Conservation (phyloP, 2,888 invertebrate species). For the Lasioglossum pauxillum region DNA sequence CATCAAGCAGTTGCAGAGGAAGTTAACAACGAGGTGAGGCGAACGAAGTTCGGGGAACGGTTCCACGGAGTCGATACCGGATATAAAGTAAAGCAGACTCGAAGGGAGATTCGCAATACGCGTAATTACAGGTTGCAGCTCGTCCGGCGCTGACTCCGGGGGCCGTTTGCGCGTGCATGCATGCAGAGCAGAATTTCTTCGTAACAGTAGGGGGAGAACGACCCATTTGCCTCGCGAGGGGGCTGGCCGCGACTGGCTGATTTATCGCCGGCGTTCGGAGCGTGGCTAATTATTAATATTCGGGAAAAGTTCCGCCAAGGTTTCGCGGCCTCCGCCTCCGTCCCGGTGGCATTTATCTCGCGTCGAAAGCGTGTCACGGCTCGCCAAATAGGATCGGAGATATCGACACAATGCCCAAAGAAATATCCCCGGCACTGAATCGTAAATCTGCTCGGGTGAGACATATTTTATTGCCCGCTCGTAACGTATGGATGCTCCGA, state of each 20-base stretch:
- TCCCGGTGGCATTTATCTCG: neutral
- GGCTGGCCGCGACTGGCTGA: conserved; percentile 59
- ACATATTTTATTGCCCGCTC: conserved; percentile 69
- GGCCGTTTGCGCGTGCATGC: conserved; percentile 62
- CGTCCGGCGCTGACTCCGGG: conserved; percentile 55
- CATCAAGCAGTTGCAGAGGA: no score
- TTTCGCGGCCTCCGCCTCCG: neutral
- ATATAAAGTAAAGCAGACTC: conserved; percentile 58
- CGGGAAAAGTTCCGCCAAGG: conserved; percentile 31
- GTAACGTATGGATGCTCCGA: conserved; percentile 62
- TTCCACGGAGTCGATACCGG: conserved; percentile 50
- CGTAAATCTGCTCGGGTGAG: conserved; percentile 68
- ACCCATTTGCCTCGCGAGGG: conserved; percentile 55
- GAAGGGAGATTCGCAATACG: conserved; percentile 64
- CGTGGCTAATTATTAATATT: conserved; percentile 71
- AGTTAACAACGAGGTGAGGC: neutral
- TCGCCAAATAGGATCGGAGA: conserved; percentile 29
- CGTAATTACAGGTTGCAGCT: conserved; percentile 71
- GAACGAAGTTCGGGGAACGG: conserved; percentile 12
- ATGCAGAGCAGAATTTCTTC: conserved; percentile 59
- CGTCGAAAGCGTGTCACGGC: conserved; percentile 33
- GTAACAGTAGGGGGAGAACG: conserved; percentile 43
- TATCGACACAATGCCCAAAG: conserved; percentile 53
- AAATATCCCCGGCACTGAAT: conserved; percentile 45
- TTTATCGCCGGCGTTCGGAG: conserved; percentile 68